Base-by-base conservation (phyloP, 2,797 vertebrate species). In the Australoheros facetus region DNA sequence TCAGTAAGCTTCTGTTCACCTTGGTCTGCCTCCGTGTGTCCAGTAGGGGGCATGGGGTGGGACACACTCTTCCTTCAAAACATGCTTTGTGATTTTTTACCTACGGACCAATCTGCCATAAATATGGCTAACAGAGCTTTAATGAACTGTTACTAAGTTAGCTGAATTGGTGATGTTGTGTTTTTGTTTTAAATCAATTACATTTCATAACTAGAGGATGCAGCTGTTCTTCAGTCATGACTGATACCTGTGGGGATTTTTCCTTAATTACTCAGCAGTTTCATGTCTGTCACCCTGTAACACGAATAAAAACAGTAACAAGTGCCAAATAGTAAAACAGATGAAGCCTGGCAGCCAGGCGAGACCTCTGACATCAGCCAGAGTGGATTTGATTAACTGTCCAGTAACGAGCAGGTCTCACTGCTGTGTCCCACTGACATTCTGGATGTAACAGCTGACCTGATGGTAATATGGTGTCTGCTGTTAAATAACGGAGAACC, bases 141-240 rank as follows among this genome's bases (percentile, higher is more conserved):
- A 82, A 85, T 85, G 55, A 85, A 81, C 7, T 48, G 55, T 82
- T 73, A 75, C 34, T 5, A 23, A 62, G 71, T 71, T 75, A 83
- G 57, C 55, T 73, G 62, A 23, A 72, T 59, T 55, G 60, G 78
- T 78, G 73, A 73, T 42, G 14, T 56, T 57, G 77, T 69, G 82
- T 66, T 81, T 83, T 87, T 90, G 71, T 89, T 77, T 78, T 51
- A 79, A 84, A 87, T 78, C 71, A 75, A 77, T 88, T 78, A 0
- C 56, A 81, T 84, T 82, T 42, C 45, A 16, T 78, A 83, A 88
- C 32, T 85, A 30, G 87, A 81, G 82, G 81, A 48, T 80, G 28
- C 53, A 48, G 56, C 5, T 13, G 70, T 34, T 85, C 37, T 42
- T 64, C 23, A 64, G 16, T 39, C 34, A 14, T 39, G 71, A 58